These are phyloP conservation scores for Clanis bilineata DNA, from an alignment of 2,888 invertebrate species.

Conservation along the genomic window DNA sequence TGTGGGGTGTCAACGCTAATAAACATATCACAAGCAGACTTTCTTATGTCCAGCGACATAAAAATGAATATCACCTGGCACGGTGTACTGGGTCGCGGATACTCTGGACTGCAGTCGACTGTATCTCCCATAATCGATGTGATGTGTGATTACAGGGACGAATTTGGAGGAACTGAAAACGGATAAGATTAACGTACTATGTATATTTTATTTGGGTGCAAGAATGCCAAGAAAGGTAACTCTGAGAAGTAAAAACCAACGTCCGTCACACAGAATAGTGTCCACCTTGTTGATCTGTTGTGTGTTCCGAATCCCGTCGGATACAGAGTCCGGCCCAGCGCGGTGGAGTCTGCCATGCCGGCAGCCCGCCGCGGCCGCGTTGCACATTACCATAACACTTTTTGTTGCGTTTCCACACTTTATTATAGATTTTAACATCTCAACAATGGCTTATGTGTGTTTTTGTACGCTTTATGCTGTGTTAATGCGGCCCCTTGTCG, in stretches of 20 bases:
- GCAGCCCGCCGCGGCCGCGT: conserved; percentile 29
- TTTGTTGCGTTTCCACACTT: conserved; percentile 19
- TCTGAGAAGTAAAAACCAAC: too few relatives aligned
- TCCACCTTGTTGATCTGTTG: too few relatives aligned
- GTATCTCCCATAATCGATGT: not conserved
- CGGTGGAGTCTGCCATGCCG: not conserved
- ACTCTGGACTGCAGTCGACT: not conserved
- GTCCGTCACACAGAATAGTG: too few relatives aligned
- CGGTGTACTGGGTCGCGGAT: not conserved
- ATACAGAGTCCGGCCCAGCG: not conserved
- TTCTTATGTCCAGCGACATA: not conserved
- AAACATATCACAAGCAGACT: not conserved
- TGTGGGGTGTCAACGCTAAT: not conserved
- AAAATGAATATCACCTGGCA: not conserved
- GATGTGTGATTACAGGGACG: not conserved
- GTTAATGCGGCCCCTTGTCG: not conserved
- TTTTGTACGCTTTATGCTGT: conserved; percentile 2
- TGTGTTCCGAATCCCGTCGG: too few relatives aligned
- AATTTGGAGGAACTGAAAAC: too few relatives aligned
- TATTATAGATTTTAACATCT: conserved; percentile 13
- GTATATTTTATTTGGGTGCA: too few relatives aligned
- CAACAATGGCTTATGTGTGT: not conserved
- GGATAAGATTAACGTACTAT: too few relatives aligned
- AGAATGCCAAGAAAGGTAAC: too few relatives aligned
- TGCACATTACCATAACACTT: conserved; percentile 44